A percentile compares a stretch with the other conserved stretches of the same genome.
Evolutionary conservation across 2,888 invertebrate genomes (phyloP).

Genomic region (Ditylenchus weischeri): DNA sequence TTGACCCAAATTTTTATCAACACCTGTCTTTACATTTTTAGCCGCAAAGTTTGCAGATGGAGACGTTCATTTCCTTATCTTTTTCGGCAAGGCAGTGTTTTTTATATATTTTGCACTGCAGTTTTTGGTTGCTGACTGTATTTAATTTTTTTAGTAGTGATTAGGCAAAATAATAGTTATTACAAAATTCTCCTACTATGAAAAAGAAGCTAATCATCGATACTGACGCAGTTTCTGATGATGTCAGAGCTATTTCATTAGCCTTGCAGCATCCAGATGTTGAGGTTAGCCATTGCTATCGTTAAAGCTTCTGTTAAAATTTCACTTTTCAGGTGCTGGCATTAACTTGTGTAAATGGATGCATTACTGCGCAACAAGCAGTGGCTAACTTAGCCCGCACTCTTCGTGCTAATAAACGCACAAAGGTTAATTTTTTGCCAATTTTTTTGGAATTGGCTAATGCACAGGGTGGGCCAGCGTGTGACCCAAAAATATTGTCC

Average conservation of each 20-base stretch:
- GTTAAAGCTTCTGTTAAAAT: neutral
- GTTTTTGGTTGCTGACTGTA: neutral
- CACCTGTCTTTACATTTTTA: too few species aligned
- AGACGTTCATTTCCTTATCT: too few species aligned
- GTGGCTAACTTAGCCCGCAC: constrained; percentile 50
- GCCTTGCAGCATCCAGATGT: constrained; percentile 41
- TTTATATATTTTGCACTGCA: neutral
- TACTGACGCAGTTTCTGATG: constrained; percentile 52
- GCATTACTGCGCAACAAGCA: constrained; percentile 47
- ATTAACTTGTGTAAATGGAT: constrained; percentile 25
- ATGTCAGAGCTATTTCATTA: constrained; percentile 46
- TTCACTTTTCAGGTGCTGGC: constrained; percentile 13
- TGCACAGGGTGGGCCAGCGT: too few species aligned
- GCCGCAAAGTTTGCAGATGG: too few species aligned
- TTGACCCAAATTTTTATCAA: too few species aligned
- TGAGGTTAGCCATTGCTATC: neutral
- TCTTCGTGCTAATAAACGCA: constrained; percentile 38
- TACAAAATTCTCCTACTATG: too few species aligned
- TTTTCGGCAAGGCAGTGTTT: too few species aligned
- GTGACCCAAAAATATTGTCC: too few species aligned
- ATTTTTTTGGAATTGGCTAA: too few species aligned
- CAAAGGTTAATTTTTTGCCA: constrained; percentile 2
- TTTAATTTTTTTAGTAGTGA: too few species aligned
- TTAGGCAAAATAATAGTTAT: too few species aligned
- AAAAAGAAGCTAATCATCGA: constrained; percentile 35